Evolutionary conservation across 1,140 invertebrate species (phyloP), one percentile per base, ranked within the genome.

Genomic region (Spodoptera frugiperda): DNA sequence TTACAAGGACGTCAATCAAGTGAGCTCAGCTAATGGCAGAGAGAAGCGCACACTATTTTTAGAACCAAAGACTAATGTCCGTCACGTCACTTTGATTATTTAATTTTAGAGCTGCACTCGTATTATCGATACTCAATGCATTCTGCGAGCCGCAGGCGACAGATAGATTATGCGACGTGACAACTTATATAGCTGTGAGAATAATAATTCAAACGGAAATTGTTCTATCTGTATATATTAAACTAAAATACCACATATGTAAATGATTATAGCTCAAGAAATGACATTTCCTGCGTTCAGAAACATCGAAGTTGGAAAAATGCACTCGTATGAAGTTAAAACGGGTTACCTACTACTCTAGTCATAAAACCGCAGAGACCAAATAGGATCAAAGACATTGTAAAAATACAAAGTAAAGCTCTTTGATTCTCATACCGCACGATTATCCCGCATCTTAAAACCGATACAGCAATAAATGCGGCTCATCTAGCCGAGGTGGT

Each of bases 1-100:
- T 71, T 71, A 55, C 68, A 71, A 71, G 68, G 53, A 71, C 51
- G 30, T 44, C 53, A 71, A 71, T 71, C 51, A 71, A 55, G 51
- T 2, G 1, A 12, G 19, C 61, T 9, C 11, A 9, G 17, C 17
- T 48, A 65, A 68, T 55, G 8, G 17, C 68, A 54, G 30, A 39
- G 51, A 21, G 39, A 33, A 15, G 65, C 19, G 46, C 17, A 19
- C 39, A 2, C 12, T 68, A 68, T 68, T 68, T 68, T 68, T 68
- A 68, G 25, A 68, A 53, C 48, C 65, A 53, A 17, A 25, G 21
- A 53, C 49, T 68, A 53, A 53, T 68, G 65, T 30, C 48, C 21
- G 30, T 21, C 65, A 33, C 33, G 65, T 68, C 65, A 53, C 46
- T 49, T 1, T 53, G 21, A 68, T 53, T 53, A 53, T 68, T 68